Conservation (phyloP, 2,888 invertebrate species). For the Himalopsyche japonica region DNA sequence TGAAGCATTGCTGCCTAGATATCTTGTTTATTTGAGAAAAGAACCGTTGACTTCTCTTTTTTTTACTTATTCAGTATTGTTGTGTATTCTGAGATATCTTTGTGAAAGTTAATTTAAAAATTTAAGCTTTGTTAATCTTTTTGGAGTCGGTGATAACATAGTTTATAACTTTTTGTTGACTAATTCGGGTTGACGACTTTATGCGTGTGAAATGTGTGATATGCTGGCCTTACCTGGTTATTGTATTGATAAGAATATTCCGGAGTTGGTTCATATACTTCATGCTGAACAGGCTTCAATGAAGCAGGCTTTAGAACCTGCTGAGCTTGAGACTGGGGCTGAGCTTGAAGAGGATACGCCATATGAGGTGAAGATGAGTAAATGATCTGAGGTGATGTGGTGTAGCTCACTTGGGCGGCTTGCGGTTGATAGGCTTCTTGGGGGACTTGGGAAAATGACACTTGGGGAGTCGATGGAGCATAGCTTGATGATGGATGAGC, state of each 20-base stretch:
- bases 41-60: no score
- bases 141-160: no score
- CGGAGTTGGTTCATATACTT: neutral
- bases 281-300: neutral
- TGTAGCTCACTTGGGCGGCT: neutral
- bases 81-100: no score
- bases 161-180: no score
- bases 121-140: no score
- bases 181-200: no score
- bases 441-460: neutral
- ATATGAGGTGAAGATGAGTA: neutral
- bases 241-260: constrained; percentile 21
- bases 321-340: neutral
- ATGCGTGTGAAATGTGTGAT: neutral
- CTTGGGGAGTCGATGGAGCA: neutral
- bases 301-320: neutral
- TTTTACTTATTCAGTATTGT: no score
- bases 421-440: constrained; percentile 5
- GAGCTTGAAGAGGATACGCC: neutral
- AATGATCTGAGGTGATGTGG: neutral
- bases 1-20: no score
- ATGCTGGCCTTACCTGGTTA: neutral
- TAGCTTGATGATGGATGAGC: neutral
- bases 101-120: no score
- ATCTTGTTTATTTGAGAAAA: no score